Evolutionary conservation across 2,888 invertebrate genomes (phyloP).

Genomic region (Agonopterix alstromeriana): DNA sequence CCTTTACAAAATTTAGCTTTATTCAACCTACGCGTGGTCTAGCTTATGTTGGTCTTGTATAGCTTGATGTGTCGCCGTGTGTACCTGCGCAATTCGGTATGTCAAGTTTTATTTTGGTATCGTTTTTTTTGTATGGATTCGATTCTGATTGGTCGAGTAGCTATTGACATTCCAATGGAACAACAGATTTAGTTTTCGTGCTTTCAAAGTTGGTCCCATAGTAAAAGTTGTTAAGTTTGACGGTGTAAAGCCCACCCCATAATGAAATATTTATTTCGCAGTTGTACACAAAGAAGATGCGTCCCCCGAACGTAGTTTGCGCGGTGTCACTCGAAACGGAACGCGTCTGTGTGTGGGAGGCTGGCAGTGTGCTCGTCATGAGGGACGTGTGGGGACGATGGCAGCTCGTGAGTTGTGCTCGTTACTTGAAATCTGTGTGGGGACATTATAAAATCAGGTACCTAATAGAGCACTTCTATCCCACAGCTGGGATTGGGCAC

Average conservation of each 20-base stretch:
- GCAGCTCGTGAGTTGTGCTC: conserved; percentile 34
- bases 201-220: no score
- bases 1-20: no score
- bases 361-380: conserved; percentile 41
- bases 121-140: no score
- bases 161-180: not conserved
- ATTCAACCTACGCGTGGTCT: no score
- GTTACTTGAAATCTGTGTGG: no score
- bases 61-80: no score
- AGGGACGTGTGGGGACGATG: conserved; percentile 56
- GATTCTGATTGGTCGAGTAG: not conserved
- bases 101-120: no score
- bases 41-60: no score
- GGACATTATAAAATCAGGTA: not conserved
- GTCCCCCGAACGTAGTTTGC: conserved; percentile 51
- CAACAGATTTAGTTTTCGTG: no score
- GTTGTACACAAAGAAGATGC: conserved; percentile 41
- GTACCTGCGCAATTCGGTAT: no score
- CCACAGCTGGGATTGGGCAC: conserved; percentile 45
- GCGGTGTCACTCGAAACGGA: conserved; percentile 27
- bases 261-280: conserved; percentile 11
- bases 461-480: not conserved
- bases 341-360: conserved; percentile 47
- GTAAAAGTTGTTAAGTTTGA: no score
- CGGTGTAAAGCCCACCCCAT: no score